Percentiles rank a stretch among this genome's conserved stretches.
phyloP scores from a whole-genome alignment of 2,113 vertebrate species.

The Manacus vitellinus region DNA sequence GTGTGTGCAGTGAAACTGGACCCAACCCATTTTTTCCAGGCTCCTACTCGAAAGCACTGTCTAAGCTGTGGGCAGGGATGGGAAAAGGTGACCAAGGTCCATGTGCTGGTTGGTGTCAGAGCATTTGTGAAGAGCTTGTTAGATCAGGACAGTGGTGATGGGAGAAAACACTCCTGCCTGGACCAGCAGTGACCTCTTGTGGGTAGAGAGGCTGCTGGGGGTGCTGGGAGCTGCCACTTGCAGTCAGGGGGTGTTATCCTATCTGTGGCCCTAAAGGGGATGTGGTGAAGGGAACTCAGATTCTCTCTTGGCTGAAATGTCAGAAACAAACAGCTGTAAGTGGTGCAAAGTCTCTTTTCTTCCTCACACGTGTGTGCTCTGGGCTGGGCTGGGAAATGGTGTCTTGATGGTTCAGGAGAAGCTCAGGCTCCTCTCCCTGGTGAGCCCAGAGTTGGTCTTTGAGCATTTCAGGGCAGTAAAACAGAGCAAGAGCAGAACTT shows the following conservation, averaged over 20 bases:
- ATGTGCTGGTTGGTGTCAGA: not conserved
- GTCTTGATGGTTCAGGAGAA: accelerated
- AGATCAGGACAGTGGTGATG: accelerated
- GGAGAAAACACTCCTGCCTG: not conserved
- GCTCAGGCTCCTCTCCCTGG: not conserved
- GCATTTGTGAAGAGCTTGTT: not conserved
- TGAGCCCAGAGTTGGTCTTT: not conserved
- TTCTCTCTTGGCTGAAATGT: accelerated
- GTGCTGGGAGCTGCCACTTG: not conserved
- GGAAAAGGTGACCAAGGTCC: not conserved
- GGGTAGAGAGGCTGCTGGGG: not conserved
- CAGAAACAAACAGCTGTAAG: accelerated
- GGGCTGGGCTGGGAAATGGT: not conserved
- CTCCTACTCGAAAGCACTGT: not conserved
- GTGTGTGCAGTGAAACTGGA: not conserved
- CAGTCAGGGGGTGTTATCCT: accelerated
- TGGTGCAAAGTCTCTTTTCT: not conserved
- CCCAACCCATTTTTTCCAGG: not conserved
- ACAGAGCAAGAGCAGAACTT: not conserved
- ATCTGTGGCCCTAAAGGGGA: not conserved
- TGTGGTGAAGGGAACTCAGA: accelerated
- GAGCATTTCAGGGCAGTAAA: accelerated
- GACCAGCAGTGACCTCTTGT: slow-evolving; percentile 42
- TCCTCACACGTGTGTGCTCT: accelerated
- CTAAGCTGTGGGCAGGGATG: not conserved